Conservation (phyloP, 2,113 vertebrate species). For the Pluvianellus socialis region DNA sequence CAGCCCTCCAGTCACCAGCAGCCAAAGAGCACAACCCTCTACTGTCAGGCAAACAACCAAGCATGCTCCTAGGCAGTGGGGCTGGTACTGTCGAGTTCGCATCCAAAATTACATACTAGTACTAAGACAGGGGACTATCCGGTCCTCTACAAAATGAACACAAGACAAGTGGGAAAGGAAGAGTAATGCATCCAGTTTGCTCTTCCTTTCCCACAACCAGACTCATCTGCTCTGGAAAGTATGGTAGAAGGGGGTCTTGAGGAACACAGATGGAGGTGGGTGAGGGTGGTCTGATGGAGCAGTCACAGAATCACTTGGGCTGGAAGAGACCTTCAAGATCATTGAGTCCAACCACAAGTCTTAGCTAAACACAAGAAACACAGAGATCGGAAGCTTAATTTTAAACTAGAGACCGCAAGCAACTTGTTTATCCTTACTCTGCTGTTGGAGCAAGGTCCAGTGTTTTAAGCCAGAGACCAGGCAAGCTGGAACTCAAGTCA, state of each 20-base stretch:
- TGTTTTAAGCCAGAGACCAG: not conserved
- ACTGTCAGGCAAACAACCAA: not conserved
- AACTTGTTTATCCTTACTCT: not conserved
- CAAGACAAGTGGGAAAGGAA: not conserved
- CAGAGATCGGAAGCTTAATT: not conserved
- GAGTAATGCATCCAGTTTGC: not conserved
- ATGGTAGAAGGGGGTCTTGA: not conserved
- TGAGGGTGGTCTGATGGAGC: not conserved
- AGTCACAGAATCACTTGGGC: no score
- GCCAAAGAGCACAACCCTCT: not conserved
- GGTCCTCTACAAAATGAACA: not conserved
- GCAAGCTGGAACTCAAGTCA: not conserved
- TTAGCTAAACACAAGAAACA: not conserved
- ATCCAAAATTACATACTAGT: not conserved
- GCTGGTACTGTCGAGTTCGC: not conserved
- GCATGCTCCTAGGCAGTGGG: not conserved
- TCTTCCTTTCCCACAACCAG: not conserved
- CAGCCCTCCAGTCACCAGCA: not conserved
- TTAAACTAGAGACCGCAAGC: not conserved
- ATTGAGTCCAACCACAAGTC: no score
- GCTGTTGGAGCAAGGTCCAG: not conserved
- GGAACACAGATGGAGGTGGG: not conserved
- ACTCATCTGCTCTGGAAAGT: not conserved
- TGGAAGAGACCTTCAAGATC: no score
- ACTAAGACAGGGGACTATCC: not conserved